Base-by-base conservation (phyloP, 2,888 invertebrate species). In the Machimus rusticus region DNA sequence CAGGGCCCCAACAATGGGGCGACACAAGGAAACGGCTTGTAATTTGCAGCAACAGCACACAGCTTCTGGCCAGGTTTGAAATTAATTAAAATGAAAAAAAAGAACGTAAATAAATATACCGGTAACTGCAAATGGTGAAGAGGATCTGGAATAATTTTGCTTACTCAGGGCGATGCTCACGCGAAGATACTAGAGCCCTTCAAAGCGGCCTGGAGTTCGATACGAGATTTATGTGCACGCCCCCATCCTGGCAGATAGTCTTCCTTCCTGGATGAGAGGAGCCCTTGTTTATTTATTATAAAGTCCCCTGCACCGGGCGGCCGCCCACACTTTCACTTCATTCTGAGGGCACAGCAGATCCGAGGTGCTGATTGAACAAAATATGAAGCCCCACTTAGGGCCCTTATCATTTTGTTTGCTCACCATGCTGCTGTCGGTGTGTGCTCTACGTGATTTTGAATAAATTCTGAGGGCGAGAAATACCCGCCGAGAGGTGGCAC, bases 401-500 rank as follows among this genome's bases (percentile, higher is more conserved):
- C n/a, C 76, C 66, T 66, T 66, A 66, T 66, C 66, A 66, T 66
- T 66, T 66, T 66, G 66, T 66, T 66, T 66, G 28, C 28, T 23
- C 66, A 19, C 66, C 66, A 66, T 66, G 28, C 76, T 37, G 16
- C 37, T 14, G 76, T n/a, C 37, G 76, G 34, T 76, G 76, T 76
- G 76, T 76, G 37, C 37, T 37, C 9, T 76, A 76, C 76, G 76
- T 76, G 76, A 76, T 76, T 76, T 76, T 76, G 76, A 76, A 76
- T 76, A 76, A 34, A 76, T 76, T 76, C 19, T 76, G 66, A 23
- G 28, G 66, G 66, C 23, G 66, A 9, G 8, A 19, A n/a, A 23
- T 23, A 8, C 12, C 23, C 66, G 66, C 3, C 6, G 6, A 12
- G 23, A 23, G 66, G 28, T 23, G 66, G 66, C 6, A 66, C 23